Conservation (phyloP, 2,113 vertebrate genomes). For the Phylloscopus trochiloides region DNA sequence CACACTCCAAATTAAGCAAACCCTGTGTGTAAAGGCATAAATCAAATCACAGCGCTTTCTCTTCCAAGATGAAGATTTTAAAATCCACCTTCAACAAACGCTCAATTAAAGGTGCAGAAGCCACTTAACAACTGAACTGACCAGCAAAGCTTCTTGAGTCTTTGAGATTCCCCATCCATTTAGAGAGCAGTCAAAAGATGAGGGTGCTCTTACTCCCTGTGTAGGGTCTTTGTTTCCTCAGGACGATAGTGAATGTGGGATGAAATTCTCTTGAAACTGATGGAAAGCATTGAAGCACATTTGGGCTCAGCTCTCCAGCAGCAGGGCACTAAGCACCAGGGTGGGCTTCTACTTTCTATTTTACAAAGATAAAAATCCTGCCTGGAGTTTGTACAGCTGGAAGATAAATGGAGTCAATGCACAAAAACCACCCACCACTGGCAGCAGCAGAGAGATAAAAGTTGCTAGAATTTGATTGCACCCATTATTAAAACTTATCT, state of each 20-base stretch:
- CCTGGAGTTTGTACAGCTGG: slow-evolving; percentile 48
- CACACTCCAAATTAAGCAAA: background rate
- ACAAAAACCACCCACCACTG: background rate
- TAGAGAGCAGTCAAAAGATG: background rate
- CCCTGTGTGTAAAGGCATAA: background rate
- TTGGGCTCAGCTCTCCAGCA: background rate
- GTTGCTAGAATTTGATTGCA: slow-evolving; percentile 52
- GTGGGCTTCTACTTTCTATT: slow-evolving; percentile 13
- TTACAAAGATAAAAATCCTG: slow-evolving; percentile 23
- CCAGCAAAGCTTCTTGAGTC: background rate
- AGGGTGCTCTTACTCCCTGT: background rate
- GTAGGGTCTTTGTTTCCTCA: background rate
- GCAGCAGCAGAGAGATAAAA: slow-evolving; percentile 37
- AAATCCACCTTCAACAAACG: background rate
- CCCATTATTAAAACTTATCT: slow-evolving; percentile 68
- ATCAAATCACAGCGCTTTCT: background rate
- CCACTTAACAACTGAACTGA: background rate
- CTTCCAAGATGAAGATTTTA: background rate
- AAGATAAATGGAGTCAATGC: background rate
- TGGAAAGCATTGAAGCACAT: background rate
- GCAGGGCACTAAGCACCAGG: background rate
- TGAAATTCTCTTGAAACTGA: background rate
- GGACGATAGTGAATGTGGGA: background rate
- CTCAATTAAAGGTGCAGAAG: background rate
- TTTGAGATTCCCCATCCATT: background rate